Evolutionary conservation across 2,888 invertebrate species (phyloP).

Genomic region (Sesia bembeciformis): DNA sequence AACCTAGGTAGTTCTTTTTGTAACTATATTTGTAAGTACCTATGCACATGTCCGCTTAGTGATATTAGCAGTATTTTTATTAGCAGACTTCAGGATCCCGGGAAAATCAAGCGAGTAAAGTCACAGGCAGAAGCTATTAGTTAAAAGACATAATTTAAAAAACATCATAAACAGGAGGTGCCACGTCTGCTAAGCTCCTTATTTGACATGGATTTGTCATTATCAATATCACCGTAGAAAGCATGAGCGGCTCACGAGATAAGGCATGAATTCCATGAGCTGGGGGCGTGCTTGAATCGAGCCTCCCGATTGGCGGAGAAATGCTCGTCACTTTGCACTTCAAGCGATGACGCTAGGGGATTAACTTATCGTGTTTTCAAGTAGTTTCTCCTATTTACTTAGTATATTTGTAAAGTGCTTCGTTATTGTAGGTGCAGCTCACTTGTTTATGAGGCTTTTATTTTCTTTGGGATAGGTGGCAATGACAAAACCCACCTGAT

Average conservation of each 20-base stretch:
- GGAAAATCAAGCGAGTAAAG: no score
- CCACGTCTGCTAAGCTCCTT: neutral
- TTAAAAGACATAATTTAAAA: no score
- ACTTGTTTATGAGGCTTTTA: no score
- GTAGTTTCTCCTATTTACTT: slow-evolving; percentile 2
- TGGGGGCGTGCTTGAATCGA: slow-evolving; percentile 44
- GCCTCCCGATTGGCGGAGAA: slow-evolving; percentile 31
- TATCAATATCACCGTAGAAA: neutral
- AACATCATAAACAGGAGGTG: neutral
- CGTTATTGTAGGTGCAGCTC: no score
- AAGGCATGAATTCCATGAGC: slow-evolving; percentile 49
- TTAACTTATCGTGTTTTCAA: slow-evolving; percentile 24
- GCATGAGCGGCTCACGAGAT: neutral
- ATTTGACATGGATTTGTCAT: neutral
- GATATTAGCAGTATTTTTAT: no score
- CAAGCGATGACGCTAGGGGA: slow-evolving; percentile 7
- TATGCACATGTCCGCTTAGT: no score
- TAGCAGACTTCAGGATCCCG: no score
- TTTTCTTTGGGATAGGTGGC: no score
- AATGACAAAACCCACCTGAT: no score
- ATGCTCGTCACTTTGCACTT: neutral
- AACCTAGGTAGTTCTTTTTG: no score
- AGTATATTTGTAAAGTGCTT: neutral
- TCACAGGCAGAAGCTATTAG: no score
- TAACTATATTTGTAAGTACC: no score